phyloP scores from a whole-genome alignment of 1,140 invertebrate species.

The Zaprionus africanus region DNA sequence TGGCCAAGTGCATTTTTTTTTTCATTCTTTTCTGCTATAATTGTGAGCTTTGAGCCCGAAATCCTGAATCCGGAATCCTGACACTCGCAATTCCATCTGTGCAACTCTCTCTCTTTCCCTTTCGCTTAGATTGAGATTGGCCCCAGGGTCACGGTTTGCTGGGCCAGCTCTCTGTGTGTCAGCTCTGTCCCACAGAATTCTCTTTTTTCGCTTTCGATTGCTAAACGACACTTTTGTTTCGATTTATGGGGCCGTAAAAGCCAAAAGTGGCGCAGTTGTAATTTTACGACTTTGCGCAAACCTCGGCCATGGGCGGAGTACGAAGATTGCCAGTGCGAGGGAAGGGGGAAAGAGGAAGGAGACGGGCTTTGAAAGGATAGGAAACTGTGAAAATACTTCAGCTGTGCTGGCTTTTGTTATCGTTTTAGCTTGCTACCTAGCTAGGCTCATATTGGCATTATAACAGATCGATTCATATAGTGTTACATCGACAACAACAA shows the following conservation, averaged over 20 bases:
- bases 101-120: not conserved
- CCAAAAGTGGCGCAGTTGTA: conserved; percentile 66
- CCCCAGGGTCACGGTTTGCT: conserved; percentile 9
- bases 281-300: conserved; percentile 59
- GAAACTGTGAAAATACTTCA: conserved; percentile 1
- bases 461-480: conserved; percentile 42
- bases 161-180: not conserved
- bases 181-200: not conserved
- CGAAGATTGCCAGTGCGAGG: not conserved
- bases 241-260: conserved; percentile 67
- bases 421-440: not conserved
- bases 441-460: conserved; percentile 27
- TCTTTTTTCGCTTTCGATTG: conserved; percentile 51
- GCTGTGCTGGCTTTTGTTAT: not conserved
- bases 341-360: not conserved
- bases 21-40: conserved; percentile 27
- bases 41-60: conserved; percentile 33
- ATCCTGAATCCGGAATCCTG: conserved; percentile 30
- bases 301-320: conserved; percentile 9
- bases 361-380: not conserved
- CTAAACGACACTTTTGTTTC: conserved; percentile 72
- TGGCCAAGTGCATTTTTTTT: conserved; percentile 35
- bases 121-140: conserved; percentile 25
- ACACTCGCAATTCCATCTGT: conserved; percentile 27
- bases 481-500: not conserved